Evolutionary conservation across 1,140 invertebrate species (phyloP), one percentile per base, ranked within the genome.

Genomic region (Amphibalanus amphitrite): DNA sequence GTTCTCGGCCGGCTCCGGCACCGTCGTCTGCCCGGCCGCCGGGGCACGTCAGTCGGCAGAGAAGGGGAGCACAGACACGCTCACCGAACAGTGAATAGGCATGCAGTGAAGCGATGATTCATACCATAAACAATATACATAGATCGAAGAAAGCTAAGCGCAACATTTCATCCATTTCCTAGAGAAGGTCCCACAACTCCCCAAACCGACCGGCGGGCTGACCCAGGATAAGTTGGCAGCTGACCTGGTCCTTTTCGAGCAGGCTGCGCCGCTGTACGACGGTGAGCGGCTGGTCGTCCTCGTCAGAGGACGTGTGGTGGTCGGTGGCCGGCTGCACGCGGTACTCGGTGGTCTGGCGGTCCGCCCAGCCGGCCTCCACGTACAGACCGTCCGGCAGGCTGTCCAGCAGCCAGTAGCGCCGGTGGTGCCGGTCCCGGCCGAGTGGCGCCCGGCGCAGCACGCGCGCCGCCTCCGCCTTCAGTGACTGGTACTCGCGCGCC

Each of bases 371-470:
- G 78, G 81, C 81, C 71, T 82, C 81, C 10, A 82, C 76, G 74
- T 77, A 82, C 23, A 82, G 74, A 0, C 80, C 81, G n/a, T 80
- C 79, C 13, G 78, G 80, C 23, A 75, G 73, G 30, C 47, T 75
- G 67, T 76, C 77, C 75, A 82, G 82, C n/a, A 82, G 74, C 81
- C 81, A 82, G 75, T 82, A 82, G 25, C 81, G 74, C 71, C 78
- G 77, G 71, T 82, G 80, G 73, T 82, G 76, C 59, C 81, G 75
- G 69, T 82, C 81, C 26, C 76, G 77, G 6, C 81, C 81, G 29
- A 82, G 76, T 0, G 81, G 80, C n/a, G 74, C 73, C 23, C 78
- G 75, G 69, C 81, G 72, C 38, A 79, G 73, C 13, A 78, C 17
- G 26, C 70, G 65, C 15, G 70, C 70, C 64, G 67, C 77, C 67